These are phyloP conservation scores for Bos javanicus DNA, from an alignment of 2,113 vertebrate species.

Conservation along the genomic window DNA sequence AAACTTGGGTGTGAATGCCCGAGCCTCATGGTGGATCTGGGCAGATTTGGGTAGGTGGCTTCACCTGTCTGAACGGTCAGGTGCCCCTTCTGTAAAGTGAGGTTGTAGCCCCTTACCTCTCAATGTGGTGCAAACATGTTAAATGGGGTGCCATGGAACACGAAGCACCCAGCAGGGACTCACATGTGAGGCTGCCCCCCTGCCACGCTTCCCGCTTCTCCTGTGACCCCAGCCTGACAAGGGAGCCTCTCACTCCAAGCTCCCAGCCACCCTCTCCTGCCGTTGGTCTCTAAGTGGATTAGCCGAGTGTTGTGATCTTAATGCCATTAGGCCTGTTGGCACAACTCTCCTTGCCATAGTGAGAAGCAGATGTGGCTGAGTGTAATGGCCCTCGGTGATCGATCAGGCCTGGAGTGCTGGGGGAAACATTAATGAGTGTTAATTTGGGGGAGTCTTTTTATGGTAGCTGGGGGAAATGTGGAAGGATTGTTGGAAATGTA, in stretches of 20 bases:
- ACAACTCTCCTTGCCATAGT: constrained; percentile 52
- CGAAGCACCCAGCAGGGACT: background rate
- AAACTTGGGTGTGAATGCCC: background rate
- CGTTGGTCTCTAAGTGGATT: constrained; percentile 61
- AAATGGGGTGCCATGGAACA: background rate
- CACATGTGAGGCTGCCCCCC: background rate
- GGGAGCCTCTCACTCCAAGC: background rate
- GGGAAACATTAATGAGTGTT: constrained; percentile 70
- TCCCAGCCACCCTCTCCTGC: constrained; percentile 31
- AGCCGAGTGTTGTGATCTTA: constrained; percentile 32
- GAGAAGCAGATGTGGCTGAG: constrained; percentile 76
- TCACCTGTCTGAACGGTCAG: background rate
- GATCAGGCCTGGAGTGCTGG: constrained; percentile 67
- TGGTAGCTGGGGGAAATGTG: constrained; percentile 45
- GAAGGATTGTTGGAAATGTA: constrained; percentile 39
- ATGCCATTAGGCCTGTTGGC: constrained; percentile 75
- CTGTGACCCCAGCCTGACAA: constrained; percentile 14
- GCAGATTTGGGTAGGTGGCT: background rate
- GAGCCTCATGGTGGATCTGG: accelerated
- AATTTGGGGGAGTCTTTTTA: constrained; percentile 71
- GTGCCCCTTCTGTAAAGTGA: background rate
- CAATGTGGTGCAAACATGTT: background rate
- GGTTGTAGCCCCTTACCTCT: background rate
- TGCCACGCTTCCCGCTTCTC: background rate
- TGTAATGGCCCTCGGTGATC: constrained; percentile 74